Evolutionary conservation across 2,113 vertebrate species (phyloP), one percentile per base, ranked within the genome.

Genomic region (Sander vitreus): DNA sequence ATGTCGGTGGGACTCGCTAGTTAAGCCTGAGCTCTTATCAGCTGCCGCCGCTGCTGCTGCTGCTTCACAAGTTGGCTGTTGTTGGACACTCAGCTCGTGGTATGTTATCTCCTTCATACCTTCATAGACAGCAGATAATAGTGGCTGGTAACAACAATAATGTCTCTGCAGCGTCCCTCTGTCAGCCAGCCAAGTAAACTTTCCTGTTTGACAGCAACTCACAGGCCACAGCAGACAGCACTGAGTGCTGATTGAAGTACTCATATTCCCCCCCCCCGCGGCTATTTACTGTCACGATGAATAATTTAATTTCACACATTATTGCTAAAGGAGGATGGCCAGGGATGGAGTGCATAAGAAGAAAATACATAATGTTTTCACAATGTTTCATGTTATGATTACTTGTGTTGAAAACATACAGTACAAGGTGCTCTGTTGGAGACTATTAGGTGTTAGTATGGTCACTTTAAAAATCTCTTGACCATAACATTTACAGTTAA

Each of bases 1-100:
- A 65, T 75, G 78, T 89, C 81, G 65, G 60, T 21, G 72, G 63
- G 85, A 83, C 69, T 78, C 64, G 74, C 80, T 89, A 83, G 88
- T 89, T 54, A 30, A 70, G 77, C 63, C 84, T 84, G 88, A 89
- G 80, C 83, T 63, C 47, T 21, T 69, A 62, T 76, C 71, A 15
- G 57, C 83, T 5, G 27, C 73, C 7, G 55, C 58, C 25, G 83
- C 84, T 48, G 27, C 73, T 10, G 55, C 58, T 36, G 83, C 84
- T 48, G 85, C 75, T 65, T 68, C 75, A 58, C 51, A 62, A 62
- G 13, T 76, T 73, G 69, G 50, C 78, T 53, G 79, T n/a, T 76
- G 85, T 72, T 57, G 83, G 62, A 78, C 73, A 13, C 75, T 74
- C 64, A 21, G 72, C 80, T 81, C 47, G 2, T 62, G 80, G 91